Conservation (phyloP, 2,888 invertebrate genomes). For the Eupsilia transversa region DNA sequence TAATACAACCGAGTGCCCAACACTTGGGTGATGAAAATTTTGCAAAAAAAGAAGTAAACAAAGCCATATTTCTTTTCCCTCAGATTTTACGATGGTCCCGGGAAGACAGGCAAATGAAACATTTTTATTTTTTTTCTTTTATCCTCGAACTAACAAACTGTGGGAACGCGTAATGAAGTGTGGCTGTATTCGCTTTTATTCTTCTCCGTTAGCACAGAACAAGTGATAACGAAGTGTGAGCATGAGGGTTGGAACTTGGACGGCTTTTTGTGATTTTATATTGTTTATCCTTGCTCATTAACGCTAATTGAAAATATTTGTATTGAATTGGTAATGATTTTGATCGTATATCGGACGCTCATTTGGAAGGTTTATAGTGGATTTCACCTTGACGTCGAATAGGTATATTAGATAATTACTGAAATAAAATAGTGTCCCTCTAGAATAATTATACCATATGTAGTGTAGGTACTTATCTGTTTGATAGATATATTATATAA, state of each 20-base stretch:
- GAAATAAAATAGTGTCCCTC: not conserved
- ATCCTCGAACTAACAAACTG: constrained; percentile 60
- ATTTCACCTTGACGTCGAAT: not conserved
- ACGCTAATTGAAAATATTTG: not conserved
- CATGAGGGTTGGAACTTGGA: not conserved
- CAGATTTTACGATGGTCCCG: constrained; percentile 63
- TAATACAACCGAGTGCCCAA: constrained; percentile 43
- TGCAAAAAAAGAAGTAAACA: constrained; percentile 58
- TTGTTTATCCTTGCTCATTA: not conserved
- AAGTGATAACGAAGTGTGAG: constrained; percentile 9
- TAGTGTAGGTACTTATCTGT: too few species aligned
- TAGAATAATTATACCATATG: too few species aligned
- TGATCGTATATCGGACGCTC: not conserved
- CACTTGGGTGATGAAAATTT: constrained; percentile 48
- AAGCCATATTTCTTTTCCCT: constrained; percentile 57
- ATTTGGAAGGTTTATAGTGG: not conserved
- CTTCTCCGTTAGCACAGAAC: constrained; percentile 20
- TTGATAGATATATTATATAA: too few species aligned
- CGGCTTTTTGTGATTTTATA: not conserved
- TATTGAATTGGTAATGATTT: not conserved
- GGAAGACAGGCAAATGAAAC: constrained; percentile 61
- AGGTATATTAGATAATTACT: not conserved
- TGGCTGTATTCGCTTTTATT: constrained; percentile 33
- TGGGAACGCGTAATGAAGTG: constrained; percentile 56
- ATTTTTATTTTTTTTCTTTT: constrained; percentile 54